phyloP scores from a whole-genome alignment of 2,888 invertebrate genomes.

The Caenorhabditis virilis region DNA sequence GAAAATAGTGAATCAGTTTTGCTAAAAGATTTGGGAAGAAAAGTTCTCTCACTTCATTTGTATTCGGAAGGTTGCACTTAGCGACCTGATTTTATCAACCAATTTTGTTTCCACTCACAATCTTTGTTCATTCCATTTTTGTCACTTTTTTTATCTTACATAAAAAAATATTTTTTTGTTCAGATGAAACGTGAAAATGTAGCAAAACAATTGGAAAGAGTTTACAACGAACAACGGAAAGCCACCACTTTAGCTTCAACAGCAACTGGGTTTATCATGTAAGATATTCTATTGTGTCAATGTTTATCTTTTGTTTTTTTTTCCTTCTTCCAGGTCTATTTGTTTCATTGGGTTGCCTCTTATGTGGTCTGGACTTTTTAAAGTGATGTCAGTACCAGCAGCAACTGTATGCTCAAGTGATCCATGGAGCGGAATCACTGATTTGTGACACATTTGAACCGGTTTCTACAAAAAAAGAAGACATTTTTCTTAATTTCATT shows the following conservation, averaged over 20 bases:
- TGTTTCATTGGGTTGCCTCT: constrained; percentile 52
- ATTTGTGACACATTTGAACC: constrained; percentile 20
- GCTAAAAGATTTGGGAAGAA: too few species aligned
- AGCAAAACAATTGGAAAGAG: constrained; percentile 32
- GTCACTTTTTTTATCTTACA: too few species aligned
- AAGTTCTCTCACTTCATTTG: too few species aligned
- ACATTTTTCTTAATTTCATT: too few species aligned
- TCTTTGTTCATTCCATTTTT: background rate
- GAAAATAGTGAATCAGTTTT: too few species aligned
- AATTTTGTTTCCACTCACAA: too few species aligned
- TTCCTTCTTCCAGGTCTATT: constrained; percentile 38
- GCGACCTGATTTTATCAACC: background rate
- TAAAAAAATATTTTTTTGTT: too few species aligned
- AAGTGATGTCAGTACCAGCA: constrained; percentile 41
- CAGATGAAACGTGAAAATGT: constrained; percentile 11
- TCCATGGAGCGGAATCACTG: constrained; percentile 51
- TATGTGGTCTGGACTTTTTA: constrained; percentile 51
- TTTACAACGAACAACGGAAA: constrained; percentile 47
- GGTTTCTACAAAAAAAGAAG: too few species aligned
- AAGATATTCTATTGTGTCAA: too few species aligned
- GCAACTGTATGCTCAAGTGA: constrained; percentile 37
- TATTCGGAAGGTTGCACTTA: too few species aligned
- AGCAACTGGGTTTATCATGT: constrained; percentile 52
- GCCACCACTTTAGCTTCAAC: constrained; percentile 49
- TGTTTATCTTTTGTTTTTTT: constrained; percentile 1